Evolutionary conservation across 2,113 vertebrate species (phyloP).

Genomic region (Promerops cafer): DNA sequence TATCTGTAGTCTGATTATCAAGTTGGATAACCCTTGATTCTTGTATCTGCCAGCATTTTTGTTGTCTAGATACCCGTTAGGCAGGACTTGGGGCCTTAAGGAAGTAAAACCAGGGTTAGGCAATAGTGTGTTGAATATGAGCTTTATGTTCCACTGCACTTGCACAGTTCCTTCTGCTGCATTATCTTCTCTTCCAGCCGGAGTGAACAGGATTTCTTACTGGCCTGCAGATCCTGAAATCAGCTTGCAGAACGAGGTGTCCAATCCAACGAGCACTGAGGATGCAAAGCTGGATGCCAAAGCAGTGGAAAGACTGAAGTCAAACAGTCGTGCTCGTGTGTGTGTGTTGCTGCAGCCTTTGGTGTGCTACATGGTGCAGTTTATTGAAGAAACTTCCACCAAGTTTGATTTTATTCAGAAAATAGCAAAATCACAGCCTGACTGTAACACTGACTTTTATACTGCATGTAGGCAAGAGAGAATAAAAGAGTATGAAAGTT

Average conservation of each 20-base stretch:
- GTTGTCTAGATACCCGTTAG: background rate
- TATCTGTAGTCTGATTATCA: background rate
- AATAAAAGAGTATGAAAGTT: conserved; percentile 77
- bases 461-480: conserved; percentile 74
- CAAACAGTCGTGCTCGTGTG: conserved; percentile 87
- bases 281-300: conserved; percentile 86
- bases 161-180: background rate
- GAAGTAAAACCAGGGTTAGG: background rate
- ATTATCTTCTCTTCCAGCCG: conserved; percentile 75
- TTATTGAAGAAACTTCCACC: conserved; percentile 83
- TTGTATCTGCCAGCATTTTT: background rate
- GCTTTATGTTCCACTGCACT: background rate
- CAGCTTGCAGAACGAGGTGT: conserved; percentile 73
- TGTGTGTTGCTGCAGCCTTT: conserved; percentile 86
- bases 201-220: conserved; percentile 91
- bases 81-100: background rate
- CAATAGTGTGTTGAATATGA: background rate
- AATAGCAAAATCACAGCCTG: conserved; percentile 66
- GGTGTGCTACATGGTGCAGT: conserved; percentile 80
- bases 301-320: conserved; percentile 87
- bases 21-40: background rate
- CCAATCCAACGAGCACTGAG: conserved; percentile 39
- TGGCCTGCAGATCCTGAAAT: conserved; percentile 95
- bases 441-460: conserved; percentile 73
- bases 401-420: conserved; percentile 86